Percentiles rank a stretch among this genome's conserved stretches.
These are phyloP conservation scores for Tangara arthus DNA, from an alignment of 2,797 vertebrate species.

Conservation along the genomic window DNA sequence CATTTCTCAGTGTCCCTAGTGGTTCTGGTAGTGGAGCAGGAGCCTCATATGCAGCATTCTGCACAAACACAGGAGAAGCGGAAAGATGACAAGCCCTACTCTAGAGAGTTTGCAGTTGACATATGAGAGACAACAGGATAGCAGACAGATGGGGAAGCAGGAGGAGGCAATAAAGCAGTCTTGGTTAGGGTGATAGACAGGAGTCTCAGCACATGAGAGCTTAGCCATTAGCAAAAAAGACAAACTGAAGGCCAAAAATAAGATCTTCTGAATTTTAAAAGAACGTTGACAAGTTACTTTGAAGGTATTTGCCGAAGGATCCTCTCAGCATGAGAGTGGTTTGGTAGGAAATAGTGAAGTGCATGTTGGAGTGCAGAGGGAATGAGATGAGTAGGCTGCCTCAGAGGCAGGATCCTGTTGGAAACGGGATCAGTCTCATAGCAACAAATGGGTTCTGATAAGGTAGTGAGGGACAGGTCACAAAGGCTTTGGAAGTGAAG, in stretches of 20 bases:
- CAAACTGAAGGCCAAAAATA: not conserved
- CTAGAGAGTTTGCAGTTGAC: not conserved
- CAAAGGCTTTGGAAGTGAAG: not conserved
- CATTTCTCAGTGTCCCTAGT: not conserved
- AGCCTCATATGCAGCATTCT: not conserved
- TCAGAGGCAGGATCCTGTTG: not conserved
- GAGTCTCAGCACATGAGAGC: not conserved
- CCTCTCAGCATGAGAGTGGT: not conserved
- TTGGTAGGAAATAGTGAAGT: not conserved
- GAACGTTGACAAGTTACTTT: not conserved
- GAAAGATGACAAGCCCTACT: not conserved
- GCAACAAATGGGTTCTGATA: not conserved
- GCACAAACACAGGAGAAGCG: not conserved
- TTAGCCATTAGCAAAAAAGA: not conserved
- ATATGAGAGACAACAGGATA: not conserved
- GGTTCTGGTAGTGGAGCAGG: not conserved
- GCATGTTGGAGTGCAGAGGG: not conserved
- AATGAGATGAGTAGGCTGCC: not conserved
- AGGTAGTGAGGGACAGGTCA: not conserved
- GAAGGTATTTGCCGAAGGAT: not conserved
- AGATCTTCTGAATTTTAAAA: not conserved
- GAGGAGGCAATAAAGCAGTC: not conserved
- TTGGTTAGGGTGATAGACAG: not conserved
- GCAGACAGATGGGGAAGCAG: not conserved
- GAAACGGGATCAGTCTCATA: not conserved